Evolutionary conservation across 1,140 invertebrate genomes (phyloP).

Genomic region (Coptotermes formosanus): DNA sequence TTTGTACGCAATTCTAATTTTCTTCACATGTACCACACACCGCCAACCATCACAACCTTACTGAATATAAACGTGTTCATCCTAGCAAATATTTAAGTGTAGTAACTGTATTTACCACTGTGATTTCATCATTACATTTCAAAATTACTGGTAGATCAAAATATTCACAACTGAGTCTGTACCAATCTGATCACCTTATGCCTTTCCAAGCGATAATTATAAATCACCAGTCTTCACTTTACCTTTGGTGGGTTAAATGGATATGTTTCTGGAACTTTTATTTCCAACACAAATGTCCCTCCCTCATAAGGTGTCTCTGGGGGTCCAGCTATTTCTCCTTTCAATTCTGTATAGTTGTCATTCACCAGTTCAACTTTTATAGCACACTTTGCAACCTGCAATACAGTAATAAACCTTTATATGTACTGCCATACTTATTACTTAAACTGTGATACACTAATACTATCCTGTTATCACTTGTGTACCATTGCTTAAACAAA

Average conservation of each 20-base stretch:
- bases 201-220: no score
- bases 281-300: slow-evolving; percentile 90
- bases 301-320: slow-evolving; percentile 97
- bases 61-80: no score
- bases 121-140: no score
- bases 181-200: no score
- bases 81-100: no score
- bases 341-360: slow-evolving; percentile 87
- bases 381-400: slow-evolving; percentile 84
- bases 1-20: no score
- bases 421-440: neutral
- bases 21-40: no score
- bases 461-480: neutral
- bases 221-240: neutral
- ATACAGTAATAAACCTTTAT: slow-evolving; percentile 33
- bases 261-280: slow-evolving; percentile 98
- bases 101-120: no score
- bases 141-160: no score
- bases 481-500: no score
- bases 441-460: neutral
- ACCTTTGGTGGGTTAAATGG: slow-evolving; percentile 99
- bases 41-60: no score
- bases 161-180: no score
- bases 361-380: slow-evolving; percentile 91
- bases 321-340: slow-evolving; percentile 88